A percentile compares a stretch with the other conserved stretches of the same genome.
Conservation (phyloP, 1,140 invertebrate species). For the Lysiphlebus fabarum region DNA sequence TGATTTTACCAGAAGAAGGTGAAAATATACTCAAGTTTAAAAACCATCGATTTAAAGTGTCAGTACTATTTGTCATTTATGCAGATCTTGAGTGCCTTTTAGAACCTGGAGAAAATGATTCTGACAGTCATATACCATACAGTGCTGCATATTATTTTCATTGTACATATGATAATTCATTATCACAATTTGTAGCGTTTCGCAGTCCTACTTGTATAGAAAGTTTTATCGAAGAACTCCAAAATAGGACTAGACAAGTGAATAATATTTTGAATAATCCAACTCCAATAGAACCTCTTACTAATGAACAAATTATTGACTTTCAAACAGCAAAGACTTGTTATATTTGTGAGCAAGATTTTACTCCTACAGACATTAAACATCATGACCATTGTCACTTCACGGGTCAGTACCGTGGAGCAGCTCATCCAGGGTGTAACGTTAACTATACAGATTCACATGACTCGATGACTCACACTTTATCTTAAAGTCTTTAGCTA, state of each 20-base stretch:
- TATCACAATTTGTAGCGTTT: conserved; percentile 37
- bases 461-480: conserved; percentile 24
- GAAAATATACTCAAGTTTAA: neutral
- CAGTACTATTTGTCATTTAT: neutral
- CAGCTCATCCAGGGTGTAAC: conserved; percentile 23
- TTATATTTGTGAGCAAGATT: no score
- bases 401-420: conserved; percentile 26
- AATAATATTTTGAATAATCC: neutral
- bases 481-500: neutral
- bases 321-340: no score
- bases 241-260: neutral
- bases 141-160: conserved; percentile 46
- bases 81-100: neutral
- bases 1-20: neutral
- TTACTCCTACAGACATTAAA: conserved; percentile 19
- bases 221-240: conserved; percentile 29
- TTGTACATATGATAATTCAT: conserved; percentile 41
- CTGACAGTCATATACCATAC: conserved; percentile 38
- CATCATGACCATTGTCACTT: conserved; percentile 40
- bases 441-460: conserved; percentile 15
- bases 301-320: neutral
- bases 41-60: neutral
- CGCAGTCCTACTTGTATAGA: conserved; percentile 35
- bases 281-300: no score
- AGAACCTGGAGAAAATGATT: neutral